Conservation (phyloP, 2,797 vertebrate species). For the Urosaurus nigricauda region DNA sequence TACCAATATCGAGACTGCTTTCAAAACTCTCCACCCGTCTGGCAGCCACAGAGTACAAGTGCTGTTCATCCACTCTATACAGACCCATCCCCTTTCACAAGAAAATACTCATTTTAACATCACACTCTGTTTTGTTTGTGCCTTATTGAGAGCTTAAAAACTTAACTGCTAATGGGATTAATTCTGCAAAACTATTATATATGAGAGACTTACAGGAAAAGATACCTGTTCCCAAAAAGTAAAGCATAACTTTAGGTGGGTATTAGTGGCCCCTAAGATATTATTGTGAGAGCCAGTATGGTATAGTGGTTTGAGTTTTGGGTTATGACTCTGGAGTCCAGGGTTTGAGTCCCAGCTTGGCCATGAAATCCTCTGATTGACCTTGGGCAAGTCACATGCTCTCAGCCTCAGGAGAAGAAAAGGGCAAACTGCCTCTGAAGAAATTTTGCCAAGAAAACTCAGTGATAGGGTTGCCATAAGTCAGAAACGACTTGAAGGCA, state of each 20-base stretch:
- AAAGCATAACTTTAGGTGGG: background rate
- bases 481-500: no score
- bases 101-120: background rate
- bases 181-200: background rate
- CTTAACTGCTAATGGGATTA: accelerated
- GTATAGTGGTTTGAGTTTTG: no score
- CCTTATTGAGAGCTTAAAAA: accelerated
- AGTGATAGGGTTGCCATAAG: no score
- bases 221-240: no score
- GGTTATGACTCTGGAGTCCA: no score
- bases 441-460: no score
- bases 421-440: no score
- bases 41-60: background rate
- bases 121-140: accelerated
- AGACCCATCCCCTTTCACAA: accelerated
- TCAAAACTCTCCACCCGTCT: background rate
- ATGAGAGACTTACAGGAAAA: background rate
- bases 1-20: background rate
- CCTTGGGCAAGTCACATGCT: no score
- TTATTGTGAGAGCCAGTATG: no score
- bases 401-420: no score
- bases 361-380: no score
- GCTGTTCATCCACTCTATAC: background rate
- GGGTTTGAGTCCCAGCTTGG: no score
- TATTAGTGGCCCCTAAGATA: background rate